Conservation (phyloP, 1,140 invertebrate genomes). For the Popillia japonica region DNA sequence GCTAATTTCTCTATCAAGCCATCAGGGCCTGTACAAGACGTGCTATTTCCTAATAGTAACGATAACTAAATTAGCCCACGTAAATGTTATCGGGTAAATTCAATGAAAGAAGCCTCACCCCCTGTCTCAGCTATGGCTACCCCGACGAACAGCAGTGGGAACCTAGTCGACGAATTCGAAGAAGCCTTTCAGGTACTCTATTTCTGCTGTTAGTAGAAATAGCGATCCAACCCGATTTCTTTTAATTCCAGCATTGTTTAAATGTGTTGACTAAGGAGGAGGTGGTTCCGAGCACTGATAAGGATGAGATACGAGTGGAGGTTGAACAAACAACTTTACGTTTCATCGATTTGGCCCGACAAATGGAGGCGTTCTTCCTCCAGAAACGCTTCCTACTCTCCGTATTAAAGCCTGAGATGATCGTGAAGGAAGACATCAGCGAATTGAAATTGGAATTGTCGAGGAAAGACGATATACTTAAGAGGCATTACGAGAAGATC, state of each 20-base stretch:
- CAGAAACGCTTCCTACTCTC: constrained; percentile 91
- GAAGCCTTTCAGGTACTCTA: constrained; percentile 78
- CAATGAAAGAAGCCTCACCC: constrained; percentile 58
- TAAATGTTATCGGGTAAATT: constrained; percentile 28
- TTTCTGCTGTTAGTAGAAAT: neutral
- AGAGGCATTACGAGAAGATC: constrained; percentile 90
- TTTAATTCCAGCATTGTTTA: constrained; percentile 77
- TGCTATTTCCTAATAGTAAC: neutral
- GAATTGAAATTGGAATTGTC: constrained; percentile 84
- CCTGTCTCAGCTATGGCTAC: constrained; percentile 71
- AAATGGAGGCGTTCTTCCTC: constrained; percentile 94
- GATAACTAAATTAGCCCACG: constrained; percentile 7
- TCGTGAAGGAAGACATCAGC: constrained; percentile 90
- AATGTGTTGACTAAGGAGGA: constrained; percentile 87
- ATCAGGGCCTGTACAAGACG: neutral
- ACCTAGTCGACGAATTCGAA: constrained; percentile 85
- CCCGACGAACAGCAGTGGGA: constrained; percentile 80
- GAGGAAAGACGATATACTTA: constrained; percentile 87
- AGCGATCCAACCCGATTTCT: constrained; percentile 36
- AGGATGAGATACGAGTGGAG: constrained; percentile 84
- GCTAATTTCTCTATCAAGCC: neutral
- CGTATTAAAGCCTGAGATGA: constrained; percentile 88
- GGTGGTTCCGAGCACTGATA: constrained; percentile 74
- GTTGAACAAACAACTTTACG: constrained; percentile 84
- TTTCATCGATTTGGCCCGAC: constrained; percentile 88